Conservation (phyloP, 1,140 invertebrate species). For the fruit fly (Drosophila melanogaster) region DNA sequence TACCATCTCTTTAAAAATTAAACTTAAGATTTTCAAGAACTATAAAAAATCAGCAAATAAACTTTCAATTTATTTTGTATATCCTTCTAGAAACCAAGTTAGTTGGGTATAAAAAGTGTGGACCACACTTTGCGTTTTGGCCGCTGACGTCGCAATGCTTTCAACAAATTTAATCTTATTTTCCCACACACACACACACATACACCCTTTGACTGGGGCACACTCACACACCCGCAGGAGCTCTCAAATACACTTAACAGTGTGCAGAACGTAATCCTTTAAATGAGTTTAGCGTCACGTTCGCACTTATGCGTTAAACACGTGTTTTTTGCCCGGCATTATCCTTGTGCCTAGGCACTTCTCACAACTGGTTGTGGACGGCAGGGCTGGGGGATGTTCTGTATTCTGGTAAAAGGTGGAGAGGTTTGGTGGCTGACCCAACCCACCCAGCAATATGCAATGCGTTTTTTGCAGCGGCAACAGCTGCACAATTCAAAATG, state of each 20-base stretch:
- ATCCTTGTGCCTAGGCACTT: constrained; percentile 68
- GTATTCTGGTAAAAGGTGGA: not conserved
- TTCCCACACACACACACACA: constrained; percentile 47
- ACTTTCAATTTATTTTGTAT: not conserved
- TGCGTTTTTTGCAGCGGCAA: constrained; percentile 65
- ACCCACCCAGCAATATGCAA: constrained; percentile 44
- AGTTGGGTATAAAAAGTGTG: constrained; percentile 36
- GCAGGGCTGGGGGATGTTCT: not conserved
- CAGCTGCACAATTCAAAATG: constrained; percentile 80
- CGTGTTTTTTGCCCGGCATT: constrained; percentile 77
- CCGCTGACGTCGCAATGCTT: constrained; percentile 51
- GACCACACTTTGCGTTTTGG: constrained; percentile 55
- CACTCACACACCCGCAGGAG: constrained; percentile 19
- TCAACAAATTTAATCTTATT: constrained; percentile 81
- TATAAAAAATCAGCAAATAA: too few species aligned
- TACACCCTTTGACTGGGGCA: constrained; percentile 24
- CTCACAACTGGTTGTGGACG: constrained; percentile 20
- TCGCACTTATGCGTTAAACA: constrained; percentile 83
- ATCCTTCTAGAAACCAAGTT: not conserved
- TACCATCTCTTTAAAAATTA: too few species aligned
- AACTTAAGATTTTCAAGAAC: too few species aligned
- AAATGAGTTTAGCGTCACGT: constrained; percentile 83
- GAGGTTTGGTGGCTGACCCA: not conserved
- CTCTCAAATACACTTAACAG: constrained; percentile 51
- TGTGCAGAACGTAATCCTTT: constrained; percentile 74